Percentiles rank a stretch among this genome's conserved stretches.
Conservation (phyloP, 2,797 vertebrate species). For the Acipenser oxyrinchus region DNA sequence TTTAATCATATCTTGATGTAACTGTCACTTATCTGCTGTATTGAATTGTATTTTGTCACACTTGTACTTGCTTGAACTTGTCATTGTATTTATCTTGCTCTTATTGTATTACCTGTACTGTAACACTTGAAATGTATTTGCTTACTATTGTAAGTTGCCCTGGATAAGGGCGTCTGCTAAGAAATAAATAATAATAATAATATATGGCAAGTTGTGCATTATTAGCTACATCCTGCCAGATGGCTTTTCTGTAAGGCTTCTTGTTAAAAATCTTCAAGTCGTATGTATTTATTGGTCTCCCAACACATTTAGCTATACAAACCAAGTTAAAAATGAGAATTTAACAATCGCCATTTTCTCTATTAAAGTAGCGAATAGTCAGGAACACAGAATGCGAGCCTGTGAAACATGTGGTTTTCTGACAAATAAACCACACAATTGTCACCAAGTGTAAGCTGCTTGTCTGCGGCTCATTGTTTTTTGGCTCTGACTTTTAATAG, state of each 20-base stretch:
- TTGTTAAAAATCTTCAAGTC: constrained; percentile 5
- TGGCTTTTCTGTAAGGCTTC: not conserved
- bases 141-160: no score
- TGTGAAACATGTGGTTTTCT: constrained; percentile 11
- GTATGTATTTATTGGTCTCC: constrained; percentile 15
- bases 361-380: not conserved
- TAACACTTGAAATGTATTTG: no score
- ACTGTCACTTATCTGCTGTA: no score
- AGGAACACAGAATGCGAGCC: constrained; percentile 12
- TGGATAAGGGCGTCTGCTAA: no score
- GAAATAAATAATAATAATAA: constrained; percentile 3
- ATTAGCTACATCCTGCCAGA: constrained; percentile 11
- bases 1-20: no score
- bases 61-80: no score
- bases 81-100: no score
- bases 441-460: constrained; percentile 6
- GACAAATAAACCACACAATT: constrained; percentile 19
- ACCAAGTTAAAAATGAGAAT: constrained; percentile 13
- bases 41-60: no score
- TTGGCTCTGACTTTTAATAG: constrained; percentile 11
- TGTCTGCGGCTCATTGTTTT: constrained; percentile 6
- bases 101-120: no score
- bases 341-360: constrained; percentile 1
- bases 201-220: constrained; percentile 10
- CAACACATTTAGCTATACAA: constrained; percentile 11